Base-by-base conservation (phyloP, 92 coral and sea anemone species). In the Heliopora coerulea region DNA sequence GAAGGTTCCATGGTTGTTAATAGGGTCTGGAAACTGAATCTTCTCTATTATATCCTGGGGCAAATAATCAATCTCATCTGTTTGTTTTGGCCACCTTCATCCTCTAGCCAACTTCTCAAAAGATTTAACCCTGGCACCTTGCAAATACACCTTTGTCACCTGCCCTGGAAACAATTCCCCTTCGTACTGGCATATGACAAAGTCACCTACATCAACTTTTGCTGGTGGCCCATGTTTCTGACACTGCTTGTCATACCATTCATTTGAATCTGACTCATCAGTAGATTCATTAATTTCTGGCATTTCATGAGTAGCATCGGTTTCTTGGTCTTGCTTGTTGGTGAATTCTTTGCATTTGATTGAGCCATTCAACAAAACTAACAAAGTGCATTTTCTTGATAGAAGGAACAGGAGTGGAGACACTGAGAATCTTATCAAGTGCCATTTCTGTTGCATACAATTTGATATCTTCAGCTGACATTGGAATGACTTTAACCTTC, bases 91-190 rank as follows among this genome's bases (percentile, higher is more conserved):
- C 85, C 80, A 81, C 41, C 85, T 82, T 77, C 85, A 82, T 48
- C 85, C 85, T 39, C 85, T 81, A 82, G 70, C 85, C 74, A 81
- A 74, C 57, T 82, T 74, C 49, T 74, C n/a, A 79, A 52, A 42
- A 32, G 66, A 81, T 42, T 82, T 82, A 46, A 82, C 59, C 26
- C 70, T 74, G 13, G 83, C 83, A 54, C n/a, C n/a, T 48, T 48
- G 25, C 65, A 76, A 62, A 82, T 65, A 54, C 29, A 75, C 82
- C 70, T 60, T 72, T 56, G 86, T 82, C 72, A 75, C 78, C 64
- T 77, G 86, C 40, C 86, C 86, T 68, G 86, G 86, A 49, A 76
- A 83, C 34, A 83, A 8, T 59, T 77, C 79, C 56, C 83, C 86
- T 83, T 83, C 83, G 54, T 62, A 83, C 37, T 74, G 56, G 64